These are phyloP conservation scores for Archaeoteleia sp. DNA, from an alignment of 2,888 invertebrate species.

Conservation along the genomic window DNA sequence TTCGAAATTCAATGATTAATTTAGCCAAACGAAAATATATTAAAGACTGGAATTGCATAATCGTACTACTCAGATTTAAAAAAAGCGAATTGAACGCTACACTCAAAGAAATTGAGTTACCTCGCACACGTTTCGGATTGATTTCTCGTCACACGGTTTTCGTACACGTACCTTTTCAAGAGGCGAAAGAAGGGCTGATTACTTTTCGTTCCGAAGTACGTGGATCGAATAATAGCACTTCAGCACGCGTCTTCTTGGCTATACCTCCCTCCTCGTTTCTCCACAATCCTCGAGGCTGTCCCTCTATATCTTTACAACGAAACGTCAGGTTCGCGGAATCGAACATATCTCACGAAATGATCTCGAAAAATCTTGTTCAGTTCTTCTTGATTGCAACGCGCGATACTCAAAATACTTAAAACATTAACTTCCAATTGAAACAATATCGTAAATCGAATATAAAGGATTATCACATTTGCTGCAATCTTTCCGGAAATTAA, in stretches of 20 bases:
- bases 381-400: slow-evolving; percentile 31
- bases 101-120: slow-evolving; percentile 63
- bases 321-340: slow-evolving; percentile 38
- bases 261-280: slow-evolving; percentile 15
- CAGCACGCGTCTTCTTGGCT: slow-evolving; percentile 45
- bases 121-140: slow-evolving; percentile 64
- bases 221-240: slow-evolving; percentile 64
- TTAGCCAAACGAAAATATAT: slow-evolving; percentile 3
- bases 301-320: slow-evolving; percentile 33
- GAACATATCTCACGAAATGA: slow-evolving; percentile 47
- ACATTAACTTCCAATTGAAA: slow-evolving; percentile 10
- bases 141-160: slow-evolving; percentile 60
- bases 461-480: too few relatives aligned
- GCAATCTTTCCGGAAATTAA: slow-evolving; percentile 4
- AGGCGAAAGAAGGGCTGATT: slow-evolving; percentile 61
- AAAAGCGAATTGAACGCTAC: slow-evolving; percentile 34
- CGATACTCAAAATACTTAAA: slow-evolving; percentile 32
- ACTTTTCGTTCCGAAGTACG: slow-evolving; percentile 68
- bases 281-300: slow-evolving; percentile 44
- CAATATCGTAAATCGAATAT: neutral
- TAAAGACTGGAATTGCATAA: slow-evolving; percentile 28
- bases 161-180: slow-evolving; percentile 54
- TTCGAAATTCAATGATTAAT: neutral
- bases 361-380: slow-evolving; percentile 32
- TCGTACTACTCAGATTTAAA: slow-evolving; percentile 33